A percentile compares a stretch with the other conserved stretches of the same genome.
Conservation (phyloP, 1,140 invertebrate genomes). For the Temnothorax longispinosus region DNA sequence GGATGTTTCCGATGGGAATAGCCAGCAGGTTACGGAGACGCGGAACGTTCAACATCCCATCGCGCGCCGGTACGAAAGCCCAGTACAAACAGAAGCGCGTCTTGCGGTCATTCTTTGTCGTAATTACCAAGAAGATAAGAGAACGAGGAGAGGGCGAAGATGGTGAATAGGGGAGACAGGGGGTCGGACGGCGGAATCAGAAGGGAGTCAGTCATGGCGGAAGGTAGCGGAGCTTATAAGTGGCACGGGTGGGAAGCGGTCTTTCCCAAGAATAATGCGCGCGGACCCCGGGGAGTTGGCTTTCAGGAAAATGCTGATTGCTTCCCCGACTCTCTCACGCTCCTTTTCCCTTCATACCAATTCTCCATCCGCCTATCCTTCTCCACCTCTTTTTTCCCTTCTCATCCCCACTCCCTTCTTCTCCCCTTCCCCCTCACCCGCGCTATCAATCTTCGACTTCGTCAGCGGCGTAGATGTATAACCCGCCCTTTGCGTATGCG, state of each 20-base stretch:
- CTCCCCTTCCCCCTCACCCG: neutral
- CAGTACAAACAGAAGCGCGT: slow-evolving; percentile 46
- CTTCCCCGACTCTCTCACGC: slow-evolving; percentile 68
- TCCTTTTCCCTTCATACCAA: slow-evolving; percentile 43
- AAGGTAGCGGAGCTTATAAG: slow-evolving; percentile 57
- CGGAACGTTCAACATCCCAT: neutral
- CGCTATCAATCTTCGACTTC: slow-evolving; percentile 73
- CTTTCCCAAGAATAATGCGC: slow-evolving; percentile 79
- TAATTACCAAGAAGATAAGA: slow-evolving; percentile 57
- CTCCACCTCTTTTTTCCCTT: slow-evolving; percentile 41
- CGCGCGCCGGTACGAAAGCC: slow-evolving; percentile 10
- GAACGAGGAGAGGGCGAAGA: neutral
- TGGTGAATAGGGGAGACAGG: neutral
- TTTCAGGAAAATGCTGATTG: slow-evolving; percentile 83
- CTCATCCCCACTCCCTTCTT: neutral
- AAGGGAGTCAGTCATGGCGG: slow-evolving; percentile 17
- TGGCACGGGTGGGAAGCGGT: slow-evolving; percentile 56
- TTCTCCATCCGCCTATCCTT: slow-evolving; percentile 53
- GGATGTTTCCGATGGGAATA: slow-evolving; percentile 23
- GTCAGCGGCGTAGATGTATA: slow-evolving; percentile 45
- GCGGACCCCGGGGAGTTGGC: slow-evolving; percentile 73
- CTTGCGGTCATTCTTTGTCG: slow-evolving; percentile 51
- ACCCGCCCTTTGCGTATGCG: neutral
- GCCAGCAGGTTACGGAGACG: neutral
- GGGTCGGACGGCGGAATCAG: neutral